Evolutionary conservation across 2,888 invertebrate species (phyloP).

Genomic region (Xestia rhomboidea): DNA sequence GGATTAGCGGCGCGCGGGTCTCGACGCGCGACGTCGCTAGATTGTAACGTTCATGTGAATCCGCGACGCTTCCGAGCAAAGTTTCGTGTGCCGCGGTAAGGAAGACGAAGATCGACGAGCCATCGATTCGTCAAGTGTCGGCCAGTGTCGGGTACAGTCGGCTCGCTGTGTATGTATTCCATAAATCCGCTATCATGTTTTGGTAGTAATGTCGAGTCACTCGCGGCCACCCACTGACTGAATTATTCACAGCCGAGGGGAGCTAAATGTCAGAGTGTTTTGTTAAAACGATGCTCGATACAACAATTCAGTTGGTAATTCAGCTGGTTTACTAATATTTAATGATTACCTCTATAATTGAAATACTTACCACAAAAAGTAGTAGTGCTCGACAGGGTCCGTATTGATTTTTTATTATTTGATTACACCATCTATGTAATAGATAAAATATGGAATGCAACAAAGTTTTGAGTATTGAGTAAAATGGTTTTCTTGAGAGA

Average conservation of each 20-base stretch:
- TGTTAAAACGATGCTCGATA: background rate
- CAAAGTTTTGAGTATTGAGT: too few relatives aligned
- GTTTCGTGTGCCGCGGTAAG: background rate
- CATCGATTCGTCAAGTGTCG: conserved; percentile 20
- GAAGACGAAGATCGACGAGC: background rate
- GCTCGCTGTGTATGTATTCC: background rate
- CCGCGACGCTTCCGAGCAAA: conserved; percentile 11
- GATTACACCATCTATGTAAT: too few relatives aligned
- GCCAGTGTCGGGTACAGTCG: background rate
- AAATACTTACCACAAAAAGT: background rate
- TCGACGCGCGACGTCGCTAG: conserved; percentile 17
- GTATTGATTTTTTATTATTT: too few relatives aligned
- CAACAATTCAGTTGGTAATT: conserved; percentile 23
- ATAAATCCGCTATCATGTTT: conserved; percentile 25
- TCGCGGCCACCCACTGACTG: background rate
- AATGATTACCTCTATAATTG: conserved; percentile 1
- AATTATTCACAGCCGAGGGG: conserved; percentile 39
- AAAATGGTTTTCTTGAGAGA: background rate
- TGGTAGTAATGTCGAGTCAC: background rate
- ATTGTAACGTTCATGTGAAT: conserved; percentile 29
- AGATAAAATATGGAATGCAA: too few relatives aligned
- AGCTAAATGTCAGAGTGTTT: conserved; percentile 30
- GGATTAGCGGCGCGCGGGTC: conserved; percentile 4
- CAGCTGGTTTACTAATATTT: background rate
- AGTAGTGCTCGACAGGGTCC: too few relatives aligned